phyloP scores from a whole-genome alignment of 2,888 invertebrate genomes.

The Lobophora halterata region DNA sequence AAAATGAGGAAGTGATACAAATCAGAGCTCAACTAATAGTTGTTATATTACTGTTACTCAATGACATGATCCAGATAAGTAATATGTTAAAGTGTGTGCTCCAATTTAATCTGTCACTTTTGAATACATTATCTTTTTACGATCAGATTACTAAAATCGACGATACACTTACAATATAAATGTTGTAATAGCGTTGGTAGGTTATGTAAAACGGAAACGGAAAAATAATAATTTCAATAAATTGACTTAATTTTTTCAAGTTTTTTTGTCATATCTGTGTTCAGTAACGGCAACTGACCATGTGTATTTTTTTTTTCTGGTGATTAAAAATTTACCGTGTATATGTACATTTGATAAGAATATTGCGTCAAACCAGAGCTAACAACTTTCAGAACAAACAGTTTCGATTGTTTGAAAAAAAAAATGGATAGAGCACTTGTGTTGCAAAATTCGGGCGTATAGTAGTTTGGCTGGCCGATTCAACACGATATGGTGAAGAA shows the following conservation, averaged over 20 bases:
- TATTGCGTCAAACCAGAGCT: constrained; percentile 15
- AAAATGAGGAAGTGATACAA: constrained; percentile 20
- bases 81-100: constrained; percentile 16
- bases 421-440: constrained; percentile 13
- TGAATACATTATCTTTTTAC: constrained; percentile 6
- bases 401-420: constrained; percentile 23
- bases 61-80: constrained; percentile 15
- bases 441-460: constrained; percentile 19
- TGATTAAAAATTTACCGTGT: no score
- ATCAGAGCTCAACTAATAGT: constrained; percentile 8
- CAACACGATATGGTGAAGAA: no score
- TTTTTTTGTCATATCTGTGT: no score
- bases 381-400: constrained; percentile 23
- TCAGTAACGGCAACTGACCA: no score
- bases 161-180: constrained; percentile 10
- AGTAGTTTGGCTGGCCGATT: neutral
- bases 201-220: constrained; percentile 45
- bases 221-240: constrained; percentile 28
- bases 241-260: no score
- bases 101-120: constrained; percentile 10
- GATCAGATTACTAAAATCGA: constrained; percentile 7
- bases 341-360: constrained; percentile 25
- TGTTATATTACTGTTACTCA: constrained; percentile 19
- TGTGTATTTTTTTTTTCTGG: no score
- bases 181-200: constrained; percentile 9